Conservation (phyloP, 2,797 vertebrate genomes). For the Crocidura indochinensis region DNA sequence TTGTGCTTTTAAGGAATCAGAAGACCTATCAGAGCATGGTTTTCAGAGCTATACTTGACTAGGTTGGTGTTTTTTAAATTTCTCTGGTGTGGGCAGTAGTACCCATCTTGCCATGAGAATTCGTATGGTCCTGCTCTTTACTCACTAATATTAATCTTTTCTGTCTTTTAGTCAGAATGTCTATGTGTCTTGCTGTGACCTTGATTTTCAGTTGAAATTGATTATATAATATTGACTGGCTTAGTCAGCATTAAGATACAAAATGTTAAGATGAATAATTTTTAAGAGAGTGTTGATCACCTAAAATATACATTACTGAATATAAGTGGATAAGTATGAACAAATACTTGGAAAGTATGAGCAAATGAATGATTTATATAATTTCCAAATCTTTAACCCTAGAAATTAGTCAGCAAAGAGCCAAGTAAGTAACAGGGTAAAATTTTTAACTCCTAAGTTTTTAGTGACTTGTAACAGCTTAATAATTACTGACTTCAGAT, state of each 20-base stretch:
- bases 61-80: not conserved
- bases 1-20: not conserved
- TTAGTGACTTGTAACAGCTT: not conserved
- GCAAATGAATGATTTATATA: not conserved
- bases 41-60: not conserved
- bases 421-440: not conserved
- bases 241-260: not conserved
- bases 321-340: not conserved
- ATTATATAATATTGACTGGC: not conserved
- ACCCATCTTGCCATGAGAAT: not conserved
- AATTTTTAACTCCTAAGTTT: conserved; percentile 20
- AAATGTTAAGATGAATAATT: conserved; percentile 37
- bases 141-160: not conserved
- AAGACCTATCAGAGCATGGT: not conserved
- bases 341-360: not conserved
- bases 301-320: not conserved
- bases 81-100: no score
- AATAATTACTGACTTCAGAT: not conserved
- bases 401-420: conserved; percentile 7
- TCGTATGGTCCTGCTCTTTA: not conserved
- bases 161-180: not conserved
- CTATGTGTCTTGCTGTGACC: not conserved
- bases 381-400: not conserved
- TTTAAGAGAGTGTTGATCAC: not conserved
- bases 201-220: not conserved